These are phyloP conservation scores for Apamea sordens DNA, from an alignment of 2,888 invertebrate species.

Conservation along the genomic window DNA sequence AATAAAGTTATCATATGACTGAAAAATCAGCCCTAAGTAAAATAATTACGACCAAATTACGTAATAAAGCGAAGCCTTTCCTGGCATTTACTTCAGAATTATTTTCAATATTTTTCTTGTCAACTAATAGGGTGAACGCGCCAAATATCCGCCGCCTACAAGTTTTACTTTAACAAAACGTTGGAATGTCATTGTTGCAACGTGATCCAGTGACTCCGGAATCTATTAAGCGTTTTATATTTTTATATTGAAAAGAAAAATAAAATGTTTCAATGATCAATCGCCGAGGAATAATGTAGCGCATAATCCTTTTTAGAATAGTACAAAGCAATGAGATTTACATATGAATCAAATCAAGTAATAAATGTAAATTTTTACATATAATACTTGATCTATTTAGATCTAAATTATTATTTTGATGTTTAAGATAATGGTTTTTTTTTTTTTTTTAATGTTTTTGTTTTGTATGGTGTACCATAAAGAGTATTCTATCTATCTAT, in stretches of 20 bases:
- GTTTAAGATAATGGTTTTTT: not conserved
- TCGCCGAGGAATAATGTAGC: not conserved
- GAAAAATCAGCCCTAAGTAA: not conserved
- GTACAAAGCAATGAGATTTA: not conserved
- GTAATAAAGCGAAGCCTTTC: not conserved
- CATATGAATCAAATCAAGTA: not conserved
- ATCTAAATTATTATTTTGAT: not conserved
- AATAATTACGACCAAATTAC: not conserved
- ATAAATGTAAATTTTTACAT: not conserved
- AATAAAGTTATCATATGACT: no score
- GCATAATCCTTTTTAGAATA: slow-evolving; percentile 8
- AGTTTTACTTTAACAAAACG: not conserved
- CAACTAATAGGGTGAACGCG: slow-evolving; percentile 13
- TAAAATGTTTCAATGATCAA: not conserved
- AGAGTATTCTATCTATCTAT: no score
- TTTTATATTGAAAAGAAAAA: not conserved
- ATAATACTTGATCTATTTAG: no score
- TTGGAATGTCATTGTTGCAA: slow-evolving; percentile 21
- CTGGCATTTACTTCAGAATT: not conserved
- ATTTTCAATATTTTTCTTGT: slow-evolving; percentile 36
- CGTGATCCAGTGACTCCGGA: slow-evolving; percentile 4
- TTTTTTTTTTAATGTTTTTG: no score
- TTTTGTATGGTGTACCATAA: no score
- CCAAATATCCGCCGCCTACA: not conserved
- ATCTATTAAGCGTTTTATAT: not conserved